Evolutionary conservation across 2,797 vertebrate genomes (phyloP), one percentile per base, ranked within the genome.

Genomic region (Gila robusta): DNA sequence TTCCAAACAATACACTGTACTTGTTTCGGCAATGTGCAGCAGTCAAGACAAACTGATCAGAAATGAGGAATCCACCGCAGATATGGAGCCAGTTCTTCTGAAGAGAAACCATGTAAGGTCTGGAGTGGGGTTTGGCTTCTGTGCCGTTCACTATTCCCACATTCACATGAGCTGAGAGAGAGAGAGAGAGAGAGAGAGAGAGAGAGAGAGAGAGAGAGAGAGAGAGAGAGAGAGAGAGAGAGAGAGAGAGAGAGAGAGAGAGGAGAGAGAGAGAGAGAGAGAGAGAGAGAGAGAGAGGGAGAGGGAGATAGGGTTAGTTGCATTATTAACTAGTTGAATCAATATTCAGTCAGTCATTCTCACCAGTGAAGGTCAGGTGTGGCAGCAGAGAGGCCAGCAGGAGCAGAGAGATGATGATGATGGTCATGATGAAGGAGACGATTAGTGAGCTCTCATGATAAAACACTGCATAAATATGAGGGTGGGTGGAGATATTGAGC

Each of bases 11-110:
- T 17, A 39, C n/a, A 37, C 32, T 21, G 12, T 74, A 67, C 23
- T 59, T 87, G 2, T 85, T 9, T 7, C 37, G 47, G 10, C 94
- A 95, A 89, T 95, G 95, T 0, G 94, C 94, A 32, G 95, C 95
- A 0, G 94, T 94, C 35, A 94, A 69, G 26, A 96, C 94, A 35
- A 94, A 93, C 67, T 87, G 56, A 12, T 92, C 21, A 5, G 80
- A 81, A 69, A 95, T 79, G 0, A 95, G 92, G 84, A 93, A 95
- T 69, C 95, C 95, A 41, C 95, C 94, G 39, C 95, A 95, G 0
- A 0, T 0, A 74, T 95, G 94, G 0, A 32, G 32, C 1, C 32
- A 32, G 32, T 32, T 32, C 32, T 32, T 32, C 59, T 95, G 95
- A 78, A 95, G 70, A 0, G 94, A 95, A 85, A 87, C 94, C 93